Percentiles rank a stretch among this genome's conserved stretches.
phyloP scores from a whole-genome alignment of 2,113 vertebrate species.

The Aythya baeri region DNA sequence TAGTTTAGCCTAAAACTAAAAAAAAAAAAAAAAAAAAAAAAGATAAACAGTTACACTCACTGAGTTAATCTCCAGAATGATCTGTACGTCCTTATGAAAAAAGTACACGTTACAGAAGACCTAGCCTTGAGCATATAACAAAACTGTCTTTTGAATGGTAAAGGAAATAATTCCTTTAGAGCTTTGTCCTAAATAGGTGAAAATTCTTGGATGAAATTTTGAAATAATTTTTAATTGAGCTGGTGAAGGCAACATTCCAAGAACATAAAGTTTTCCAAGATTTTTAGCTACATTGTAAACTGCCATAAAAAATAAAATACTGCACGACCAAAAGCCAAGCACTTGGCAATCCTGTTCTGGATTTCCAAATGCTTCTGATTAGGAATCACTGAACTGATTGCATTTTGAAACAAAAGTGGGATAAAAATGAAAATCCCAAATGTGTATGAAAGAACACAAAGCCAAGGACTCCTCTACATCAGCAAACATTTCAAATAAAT shows the following conservation, averaged over 20 bases:
- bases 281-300: neutral
- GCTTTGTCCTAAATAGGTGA: neutral
- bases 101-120: neutral
- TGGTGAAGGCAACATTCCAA: neutral
- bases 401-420: neutral
- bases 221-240: neutral
- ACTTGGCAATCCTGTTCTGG: neutral
- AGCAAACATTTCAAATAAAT: neutral
- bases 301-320: neutral
- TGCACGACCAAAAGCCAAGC: neutral
- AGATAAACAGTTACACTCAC: neutral
- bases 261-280: neutral
- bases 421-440: neutral
- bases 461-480: neutral
- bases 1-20: neutral
- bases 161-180: neutral
- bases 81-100: neutral
- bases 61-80: neutral
- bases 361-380: neutral
- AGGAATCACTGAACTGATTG: neutral
- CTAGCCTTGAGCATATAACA: neutral
- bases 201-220: neutral
- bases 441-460: neutral
- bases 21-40: neutral
- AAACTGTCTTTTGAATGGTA: neutral